Evolutionary conservation across 2,888 invertebrate genomes (phyloP).

Genomic region (Tortrix viridana): DNA sequence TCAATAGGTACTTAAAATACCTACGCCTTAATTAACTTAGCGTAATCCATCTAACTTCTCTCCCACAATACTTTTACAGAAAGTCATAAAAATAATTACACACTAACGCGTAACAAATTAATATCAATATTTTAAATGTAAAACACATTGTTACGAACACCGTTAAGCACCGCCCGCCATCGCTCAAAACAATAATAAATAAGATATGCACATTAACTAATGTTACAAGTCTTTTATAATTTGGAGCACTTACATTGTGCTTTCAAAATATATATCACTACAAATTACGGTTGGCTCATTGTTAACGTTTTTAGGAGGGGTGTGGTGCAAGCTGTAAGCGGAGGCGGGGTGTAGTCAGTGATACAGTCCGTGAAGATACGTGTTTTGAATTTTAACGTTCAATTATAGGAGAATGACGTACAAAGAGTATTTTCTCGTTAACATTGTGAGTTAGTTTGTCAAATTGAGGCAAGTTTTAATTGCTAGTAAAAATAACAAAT

Average conservation of each 20-base stretch:
- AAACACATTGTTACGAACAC: slow-evolving; percentile 27
- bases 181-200: slow-evolving; percentile 37
- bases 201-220: slow-evolving; percentile 38
- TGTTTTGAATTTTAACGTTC: too few relatives aligned
- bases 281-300: slow-evolving; percentile 35
- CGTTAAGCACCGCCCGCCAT: slow-evolving; percentile 22
- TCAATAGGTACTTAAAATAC: too few relatives aligned
- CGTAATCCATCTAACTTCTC: slow-evolving; percentile 27
- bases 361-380: too few relatives aligned
- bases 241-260: slow-evolving; percentile 36
- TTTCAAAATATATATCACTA: slow-evolving; percentile 36
- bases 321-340: slow-evolving; percentile 12
- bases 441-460: too few relatives aligned
- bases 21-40: not conserved
- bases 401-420: too few relatives aligned
- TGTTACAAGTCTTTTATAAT: slow-evolving; percentile 35
- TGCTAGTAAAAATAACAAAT: too few relatives aligned
- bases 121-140: slow-evolving; percentile 35
- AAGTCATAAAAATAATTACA: slow-evolving; percentile 34
- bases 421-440: too few relatives aligned
- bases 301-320: slow-evolving; percentile 32
- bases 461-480: too few relatives aligned
- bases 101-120: slow-evolving; percentile 35
- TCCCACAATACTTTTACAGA: slow-evolving; percentile 25
- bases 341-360: not conserved